Percentiles rank a stretch among this genome's conserved stretches.
Evolutionary conservation across 2,888 invertebrate genomes (phyloP).

Genomic region (Drosophila picticornis): DNA sequence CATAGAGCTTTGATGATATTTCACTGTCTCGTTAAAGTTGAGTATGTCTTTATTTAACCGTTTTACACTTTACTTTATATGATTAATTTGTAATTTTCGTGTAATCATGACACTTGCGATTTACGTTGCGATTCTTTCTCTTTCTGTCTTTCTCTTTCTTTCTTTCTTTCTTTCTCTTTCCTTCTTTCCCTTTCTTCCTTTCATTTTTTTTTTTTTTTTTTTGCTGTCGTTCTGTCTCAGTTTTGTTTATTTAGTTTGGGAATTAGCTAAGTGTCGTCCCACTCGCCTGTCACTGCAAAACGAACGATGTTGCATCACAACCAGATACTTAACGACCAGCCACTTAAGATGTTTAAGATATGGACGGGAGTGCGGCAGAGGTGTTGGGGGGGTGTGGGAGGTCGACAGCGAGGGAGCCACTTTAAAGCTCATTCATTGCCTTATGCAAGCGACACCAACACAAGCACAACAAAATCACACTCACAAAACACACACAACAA

Average conservation of each 20-base stretch:
- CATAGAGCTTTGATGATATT: neutral
- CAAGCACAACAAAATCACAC: neutral
- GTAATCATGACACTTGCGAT: neutral
- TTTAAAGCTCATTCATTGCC: conserved; percentile 20
- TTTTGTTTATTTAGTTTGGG: conserved; percentile 20
- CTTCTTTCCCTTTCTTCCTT: no score
- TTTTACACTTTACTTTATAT: neutral
- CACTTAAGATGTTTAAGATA: conserved; percentile 10
- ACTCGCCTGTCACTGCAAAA: conserved; percentile 4
- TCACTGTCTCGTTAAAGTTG: conserved; percentile 1
- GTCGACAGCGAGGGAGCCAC: conserved; percentile 1
- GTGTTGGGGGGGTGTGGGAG: neutral
- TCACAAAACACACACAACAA: neutral
- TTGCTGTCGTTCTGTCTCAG: neutral
- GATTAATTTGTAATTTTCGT: neutral
- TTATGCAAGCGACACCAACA: conserved; percentile 15
- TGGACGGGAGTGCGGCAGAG: neutral
- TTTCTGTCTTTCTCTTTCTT: neutral
- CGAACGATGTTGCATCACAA: conserved; percentile 8
- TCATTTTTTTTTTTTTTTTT: neutral
- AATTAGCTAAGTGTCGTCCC: conserved; percentile 9
- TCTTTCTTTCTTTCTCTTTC: neutral
- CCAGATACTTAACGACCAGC: conserved; percentile 8
- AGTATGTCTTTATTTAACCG: conserved; percentile 3
- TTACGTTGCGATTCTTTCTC: neutral